Conservation (phyloP, 2,797 vertebrate species). For the Choloepus didactylus region DNA sequence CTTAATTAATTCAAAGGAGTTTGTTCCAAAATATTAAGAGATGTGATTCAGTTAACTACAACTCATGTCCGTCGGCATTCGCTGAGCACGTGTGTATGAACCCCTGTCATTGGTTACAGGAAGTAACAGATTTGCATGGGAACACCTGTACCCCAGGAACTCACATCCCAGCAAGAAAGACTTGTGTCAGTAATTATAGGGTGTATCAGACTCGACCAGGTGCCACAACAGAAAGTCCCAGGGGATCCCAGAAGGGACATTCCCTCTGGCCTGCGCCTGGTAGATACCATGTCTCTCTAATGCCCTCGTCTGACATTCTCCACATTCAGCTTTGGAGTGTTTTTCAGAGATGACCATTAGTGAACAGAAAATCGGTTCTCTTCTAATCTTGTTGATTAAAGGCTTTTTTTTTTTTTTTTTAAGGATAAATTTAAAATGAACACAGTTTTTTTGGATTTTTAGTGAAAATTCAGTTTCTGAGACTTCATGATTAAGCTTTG, state of each 20-base stretch:
- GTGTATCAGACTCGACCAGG: accelerated
- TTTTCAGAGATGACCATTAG: not conserved
- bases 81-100: accelerated
- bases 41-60: accelerated
- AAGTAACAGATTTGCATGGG: not conserved
- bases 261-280: accelerated
- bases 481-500: not conserved
- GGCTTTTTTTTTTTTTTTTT: not conserved
- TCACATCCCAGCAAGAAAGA: not conserved
- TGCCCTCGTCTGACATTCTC: not conserved
- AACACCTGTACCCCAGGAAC: not conserved
- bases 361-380: not conserved
- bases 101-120: not conserved
- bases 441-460: not conserved
- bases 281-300: accelerated
- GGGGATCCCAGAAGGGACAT: accelerated
- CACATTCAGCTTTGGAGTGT: accelerated
- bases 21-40: not conserved
- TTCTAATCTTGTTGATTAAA: not conserved
- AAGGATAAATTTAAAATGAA: not conserved
- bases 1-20: not conserved
- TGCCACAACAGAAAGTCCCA: accelerated
- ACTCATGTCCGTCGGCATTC: not conserved
- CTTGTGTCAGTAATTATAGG: accelerated
- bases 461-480: not conserved